Percentiles rank a stretch among this genome's conserved stretches.
These are phyloP conservation scores for Oligia fasciuncula DNA, from an alignment of 2,888 invertebrate genomes.

Conservation along the genomic window DNA sequence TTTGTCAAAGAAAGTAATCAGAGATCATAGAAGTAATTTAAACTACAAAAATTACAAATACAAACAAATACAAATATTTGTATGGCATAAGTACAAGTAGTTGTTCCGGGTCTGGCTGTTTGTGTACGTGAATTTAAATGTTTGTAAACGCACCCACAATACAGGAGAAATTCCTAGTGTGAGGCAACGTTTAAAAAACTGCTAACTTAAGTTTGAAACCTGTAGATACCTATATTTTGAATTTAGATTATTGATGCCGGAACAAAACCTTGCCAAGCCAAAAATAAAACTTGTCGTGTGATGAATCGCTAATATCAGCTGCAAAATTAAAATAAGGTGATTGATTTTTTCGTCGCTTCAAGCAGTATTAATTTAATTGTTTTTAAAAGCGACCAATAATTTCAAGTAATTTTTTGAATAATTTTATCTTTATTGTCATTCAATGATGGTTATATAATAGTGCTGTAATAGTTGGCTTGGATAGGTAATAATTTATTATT, in stretches of 20 bases:
- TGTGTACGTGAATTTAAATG: too few relatives aligned
- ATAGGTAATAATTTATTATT: not conserved
- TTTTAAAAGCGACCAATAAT: slow-evolving; percentile 11
- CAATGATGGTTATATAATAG: not conserved
- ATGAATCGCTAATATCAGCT: slow-evolving; percentile 32
- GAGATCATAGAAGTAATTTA: not conserved
- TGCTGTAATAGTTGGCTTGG: not conserved
- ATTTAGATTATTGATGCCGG: slow-evolving; percentile 1
- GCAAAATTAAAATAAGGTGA: slow-evolving; percentile 12
- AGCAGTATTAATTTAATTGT: slow-evolving; percentile 7
- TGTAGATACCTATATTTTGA: not conserved
- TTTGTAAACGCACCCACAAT: too few relatives aligned
- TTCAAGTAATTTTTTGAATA: not conserved
- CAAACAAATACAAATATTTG: too few relatives aligned
- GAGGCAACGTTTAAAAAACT: too few relatives aligned
- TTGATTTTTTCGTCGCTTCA: slow-evolving; percentile 2
- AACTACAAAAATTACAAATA: too few relatives aligned
- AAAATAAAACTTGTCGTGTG: slow-evolving; percentile 33
- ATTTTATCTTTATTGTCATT: slow-evolving; percentile 11
- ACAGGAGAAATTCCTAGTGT: too few relatives aligned
- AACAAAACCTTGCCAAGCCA: slow-evolving; percentile 21
- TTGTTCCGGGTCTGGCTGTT: too few relatives aligned
- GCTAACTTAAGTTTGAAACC: not conserved
- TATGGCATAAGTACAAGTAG: too few relatives aligned
- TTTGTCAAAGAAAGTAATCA: not conserved